Percentiles rank a stretch among this genome's conserved stretches.
Evolutionary conservation across 2,113 vertebrate genomes (phyloP).

Genomic region (Ictalurus punctatus): DNA sequence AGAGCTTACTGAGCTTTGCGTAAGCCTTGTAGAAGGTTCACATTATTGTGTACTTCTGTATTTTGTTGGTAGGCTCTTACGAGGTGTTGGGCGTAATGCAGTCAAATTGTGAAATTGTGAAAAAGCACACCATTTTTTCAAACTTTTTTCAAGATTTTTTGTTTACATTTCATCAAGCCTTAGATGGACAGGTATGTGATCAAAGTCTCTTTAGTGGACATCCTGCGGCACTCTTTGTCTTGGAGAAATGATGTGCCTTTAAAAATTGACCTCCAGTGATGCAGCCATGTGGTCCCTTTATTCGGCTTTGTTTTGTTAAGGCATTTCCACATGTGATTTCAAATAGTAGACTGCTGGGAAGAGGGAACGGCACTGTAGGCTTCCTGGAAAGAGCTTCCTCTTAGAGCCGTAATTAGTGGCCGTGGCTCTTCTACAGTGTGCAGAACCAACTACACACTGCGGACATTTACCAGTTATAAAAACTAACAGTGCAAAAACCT

Average conservation of each 20-base stretch:
- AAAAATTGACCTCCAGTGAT: constrained; percentile 38
- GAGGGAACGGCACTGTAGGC: constrained; percentile 65
- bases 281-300: constrained; percentile 40
- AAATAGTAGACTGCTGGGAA: constrained; percentile 66
- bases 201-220: background rate
- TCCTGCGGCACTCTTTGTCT: background rate
- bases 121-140: background rate
- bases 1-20: background rate
- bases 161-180: background rate
- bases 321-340: constrained; percentile 65
- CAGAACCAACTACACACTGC: constrained; percentile 48
- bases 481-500: constrained; percentile 12
- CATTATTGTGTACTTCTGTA: background rate
- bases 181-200: background rate
- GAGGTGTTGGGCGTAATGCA: background rate
- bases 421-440: constrained; percentile 65
- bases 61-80: background rate
- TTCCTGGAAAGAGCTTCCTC: constrained; percentile 68
- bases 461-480: constrained; percentile 24
- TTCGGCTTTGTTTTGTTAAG: constrained; percentile 52
- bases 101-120: background rate
- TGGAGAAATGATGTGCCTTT: constrained; percentile 27
- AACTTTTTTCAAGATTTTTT: background rate
- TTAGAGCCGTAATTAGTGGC: constrained; percentile 68
- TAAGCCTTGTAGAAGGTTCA: background rate